Conservation (phyloP, 1,140 invertebrate species). For the Radopholus similis region DNA sequence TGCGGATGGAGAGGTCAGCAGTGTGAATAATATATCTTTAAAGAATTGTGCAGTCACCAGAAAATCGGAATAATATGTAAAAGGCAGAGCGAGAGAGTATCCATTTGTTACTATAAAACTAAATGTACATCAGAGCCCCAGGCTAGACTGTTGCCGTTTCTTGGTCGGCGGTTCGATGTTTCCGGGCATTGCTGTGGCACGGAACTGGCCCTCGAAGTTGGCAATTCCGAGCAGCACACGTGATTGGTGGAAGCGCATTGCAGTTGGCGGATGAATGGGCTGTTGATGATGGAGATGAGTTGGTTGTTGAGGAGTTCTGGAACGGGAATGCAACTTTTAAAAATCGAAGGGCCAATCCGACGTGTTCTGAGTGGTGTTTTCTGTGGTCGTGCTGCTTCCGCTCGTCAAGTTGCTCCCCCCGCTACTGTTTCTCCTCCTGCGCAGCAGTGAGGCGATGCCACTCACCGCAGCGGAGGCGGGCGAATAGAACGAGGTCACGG, state of each 20-base stretch:
- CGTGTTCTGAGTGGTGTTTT: background rate
- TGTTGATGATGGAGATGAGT: background rate
- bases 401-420: conserved; percentile 4
- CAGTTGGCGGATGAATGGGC: background rate
- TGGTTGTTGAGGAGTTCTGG: background rate
- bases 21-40: too few species aligned
- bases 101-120: too few species aligned
- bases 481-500: background rate
- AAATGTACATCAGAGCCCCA: too few species aligned
- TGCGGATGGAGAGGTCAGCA: too few species aligned
- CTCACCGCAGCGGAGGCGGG: background rate
- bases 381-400: background rate
- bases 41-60: too few species aligned
- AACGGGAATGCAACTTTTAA: background rate
- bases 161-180: background rate
- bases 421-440: conserved; percentile 5
- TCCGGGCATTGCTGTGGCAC: conserved; percentile 17
- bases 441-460: conserved; percentile 5
- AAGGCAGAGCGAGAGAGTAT: too few species aligned
- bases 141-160: too few species aligned
- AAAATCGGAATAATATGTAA: too few species aligned
- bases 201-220: conserved; percentile 14
- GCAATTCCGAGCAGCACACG: conserved; percentile 25
- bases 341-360: background rate
- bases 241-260: conserved; percentile 30